Conservation (phyloP, 2,888 invertebrate species). For the Sepiola atlantica region DNA sequence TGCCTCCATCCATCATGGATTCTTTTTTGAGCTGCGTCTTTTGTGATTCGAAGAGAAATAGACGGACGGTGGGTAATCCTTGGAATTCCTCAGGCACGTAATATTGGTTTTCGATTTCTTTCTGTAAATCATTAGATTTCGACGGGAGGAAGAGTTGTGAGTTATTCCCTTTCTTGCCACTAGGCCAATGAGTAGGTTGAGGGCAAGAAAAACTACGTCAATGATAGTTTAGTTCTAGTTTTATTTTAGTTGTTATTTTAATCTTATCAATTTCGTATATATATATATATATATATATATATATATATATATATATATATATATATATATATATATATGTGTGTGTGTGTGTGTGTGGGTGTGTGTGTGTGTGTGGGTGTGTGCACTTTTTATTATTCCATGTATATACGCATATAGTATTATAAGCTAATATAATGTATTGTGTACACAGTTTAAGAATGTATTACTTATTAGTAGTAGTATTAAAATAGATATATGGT, state of each 20-base stretch:
- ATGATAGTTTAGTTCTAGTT: not conserved
- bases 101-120: conserved; percentile 10
- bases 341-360: not conserved
- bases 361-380: not conserved
- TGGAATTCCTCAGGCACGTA: not conserved
- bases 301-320: not conserved
- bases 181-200: not conserved
- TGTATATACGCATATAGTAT: too few relatives aligned
- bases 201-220: not conserved
- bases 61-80: not conserved
- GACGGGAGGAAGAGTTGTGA: not conserved
- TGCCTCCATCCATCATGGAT: not conserved
- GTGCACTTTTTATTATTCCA: too few relatives aligned
- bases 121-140: not conserved
- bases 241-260: not conserved
- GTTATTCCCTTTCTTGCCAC: not conserved
- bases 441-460: too few relatives aligned
- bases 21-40: not conserved
- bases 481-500: too few relatives aligned
- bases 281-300: not conserved
- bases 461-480: too few relatives aligned
- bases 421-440: too few relatives aligned
- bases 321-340: not conserved
- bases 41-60: not conserved
- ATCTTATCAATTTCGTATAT: not conserved